A percentile compares a stretch with the other conserved stretches of the same genome.
Conservation (phyloP, 2,888 invertebrate genomes). For the Steinernema hermaphroditum region DNA sequence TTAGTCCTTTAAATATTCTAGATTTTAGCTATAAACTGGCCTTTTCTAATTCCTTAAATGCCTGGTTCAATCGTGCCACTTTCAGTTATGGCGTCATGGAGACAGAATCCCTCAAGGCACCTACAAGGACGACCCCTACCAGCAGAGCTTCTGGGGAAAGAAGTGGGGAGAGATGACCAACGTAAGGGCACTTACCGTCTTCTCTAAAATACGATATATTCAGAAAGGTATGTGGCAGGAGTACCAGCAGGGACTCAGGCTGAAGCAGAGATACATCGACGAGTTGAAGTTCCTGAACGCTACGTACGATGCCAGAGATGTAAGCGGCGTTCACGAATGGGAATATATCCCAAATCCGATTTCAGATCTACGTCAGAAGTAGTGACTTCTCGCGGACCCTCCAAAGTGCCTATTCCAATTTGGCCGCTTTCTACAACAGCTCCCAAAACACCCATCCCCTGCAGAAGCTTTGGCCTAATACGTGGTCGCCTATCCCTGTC, state of each 20-base stretch:
- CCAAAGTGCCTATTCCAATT: slow-evolving; percentile 14
- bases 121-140: slow-evolving; percentile 15
- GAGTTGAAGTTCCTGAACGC: slow-evolving; percentile 16
- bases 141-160: not conserved
- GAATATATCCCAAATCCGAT: not conserved
- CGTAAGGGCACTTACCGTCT: too few species aligned
- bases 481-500: slow-evolving; percentile 4
- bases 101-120: not conserved
- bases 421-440: slow-evolving; percentile 24
- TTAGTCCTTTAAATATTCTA: too few species aligned
- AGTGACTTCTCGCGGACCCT: slow-evolving; percentile 27
- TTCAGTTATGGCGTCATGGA: slow-evolving; percentile 17
- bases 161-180: not conserved
- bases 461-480: not conserved
- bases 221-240: slow-evolving; percentile 30
- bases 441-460: not conserved
- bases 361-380: slow-evolving; percentile 15
- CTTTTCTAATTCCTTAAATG: too few species aligned
- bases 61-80: too few species aligned
- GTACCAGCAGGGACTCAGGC: slow-evolving; percentile 20
- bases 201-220: not conserved
- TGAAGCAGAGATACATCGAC: slow-evolving; percentile 20
- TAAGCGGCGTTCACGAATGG: not conserved
- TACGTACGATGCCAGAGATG: slow-evolving; percentile 3
- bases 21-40: too few species aligned